Evolutionary conservation across 2,888 invertebrate genomes (phyloP).

Genomic region (Drosophila austrosaltans): DNA sequence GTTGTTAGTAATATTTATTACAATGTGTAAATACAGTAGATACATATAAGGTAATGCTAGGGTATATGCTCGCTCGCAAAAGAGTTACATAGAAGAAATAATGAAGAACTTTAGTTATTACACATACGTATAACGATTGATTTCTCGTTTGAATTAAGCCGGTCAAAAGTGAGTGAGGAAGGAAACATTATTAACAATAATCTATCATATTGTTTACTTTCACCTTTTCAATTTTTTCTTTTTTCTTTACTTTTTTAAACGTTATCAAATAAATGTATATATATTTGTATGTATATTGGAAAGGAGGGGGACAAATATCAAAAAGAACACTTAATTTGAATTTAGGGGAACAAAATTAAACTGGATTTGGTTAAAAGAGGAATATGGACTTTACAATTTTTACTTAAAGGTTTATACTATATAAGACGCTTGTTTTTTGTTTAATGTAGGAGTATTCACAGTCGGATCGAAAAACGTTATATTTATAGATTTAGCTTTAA

Average conservation of each 20-base stretch:
- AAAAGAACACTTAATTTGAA: constrained; percentile 11
- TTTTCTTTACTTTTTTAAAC: constrained; percentile 13
- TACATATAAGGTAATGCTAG: constrained; percentile 10
- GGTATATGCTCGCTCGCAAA: constrained; percentile 8
- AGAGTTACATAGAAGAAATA: background rate
- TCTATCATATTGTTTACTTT: constrained; percentile 80
- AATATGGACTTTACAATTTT: background rate
- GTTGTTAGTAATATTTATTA: constrained; percentile 25
- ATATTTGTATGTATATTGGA: constrained; percentile 41
- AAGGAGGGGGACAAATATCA: background rate
- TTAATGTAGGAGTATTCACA: background rate
- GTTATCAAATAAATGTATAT: constrained; percentile 31
- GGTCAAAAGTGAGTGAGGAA: constrained; percentile 40
- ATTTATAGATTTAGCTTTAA: background rate
- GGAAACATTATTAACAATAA: constrained; percentile 70
- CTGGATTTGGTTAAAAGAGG: background rate
- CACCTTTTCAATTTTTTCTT: constrained; percentile 73
- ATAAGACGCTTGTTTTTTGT: background rate
- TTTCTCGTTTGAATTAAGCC: constrained; percentile 11
- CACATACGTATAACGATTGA: background rate
- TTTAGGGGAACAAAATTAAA: background rate
- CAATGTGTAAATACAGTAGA: constrained; percentile 26
- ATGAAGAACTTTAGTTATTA: constrained; percentile 3
- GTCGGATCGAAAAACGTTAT: background rate
- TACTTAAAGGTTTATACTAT: background rate